A percentile compares a stretch with the other conserved stretches of the same genome.
phyloP scores from a whole-genome alignment of 1,140 invertebrate genomes.

The Caenorhabditis latens region DNA sequence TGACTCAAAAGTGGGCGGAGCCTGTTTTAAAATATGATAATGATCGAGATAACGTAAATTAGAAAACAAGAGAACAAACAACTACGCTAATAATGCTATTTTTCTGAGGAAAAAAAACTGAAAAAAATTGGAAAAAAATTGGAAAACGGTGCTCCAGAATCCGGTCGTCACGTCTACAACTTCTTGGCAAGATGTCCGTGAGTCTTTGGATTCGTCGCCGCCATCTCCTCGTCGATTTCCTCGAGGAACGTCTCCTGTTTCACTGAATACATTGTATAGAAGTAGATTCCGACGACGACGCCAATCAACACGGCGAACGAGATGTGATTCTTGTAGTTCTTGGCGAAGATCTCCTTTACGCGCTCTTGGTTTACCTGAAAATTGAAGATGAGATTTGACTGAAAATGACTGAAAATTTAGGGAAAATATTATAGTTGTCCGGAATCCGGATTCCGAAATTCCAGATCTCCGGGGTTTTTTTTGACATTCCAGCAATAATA shows the following conservation, averaged over 20 bases:
- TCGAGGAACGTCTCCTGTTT: constrained; percentile 77
- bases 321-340: constrained; percentile 74
- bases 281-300: constrained; percentile 72
- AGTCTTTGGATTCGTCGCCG: constrained; percentile 67
- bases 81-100: background rate
- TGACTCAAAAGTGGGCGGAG: too few relatives aligned
- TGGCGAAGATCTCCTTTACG: constrained; percentile 74
- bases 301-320: constrained; percentile 58
- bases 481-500: too few relatives aligned
- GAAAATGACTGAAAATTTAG: background rate
- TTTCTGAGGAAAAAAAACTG: too few relatives aligned
- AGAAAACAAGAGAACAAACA: background rate
- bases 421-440: background rate
- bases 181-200: constrained; percentile 60
- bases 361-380: constrained; percentile 70
- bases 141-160: background rate
- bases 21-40: background rate
- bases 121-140: background rate
- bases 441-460: too few relatives aligned
- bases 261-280: constrained; percentile 74
- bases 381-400: background rate
- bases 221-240: constrained; percentile 77
- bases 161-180: background rate
- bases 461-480: too few relatives aligned
- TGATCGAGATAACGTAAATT: background rate